Evolutionary conservation across 2,113 vertebrate genomes (phyloP).

Genomic region (Bos indicus): DNA sequence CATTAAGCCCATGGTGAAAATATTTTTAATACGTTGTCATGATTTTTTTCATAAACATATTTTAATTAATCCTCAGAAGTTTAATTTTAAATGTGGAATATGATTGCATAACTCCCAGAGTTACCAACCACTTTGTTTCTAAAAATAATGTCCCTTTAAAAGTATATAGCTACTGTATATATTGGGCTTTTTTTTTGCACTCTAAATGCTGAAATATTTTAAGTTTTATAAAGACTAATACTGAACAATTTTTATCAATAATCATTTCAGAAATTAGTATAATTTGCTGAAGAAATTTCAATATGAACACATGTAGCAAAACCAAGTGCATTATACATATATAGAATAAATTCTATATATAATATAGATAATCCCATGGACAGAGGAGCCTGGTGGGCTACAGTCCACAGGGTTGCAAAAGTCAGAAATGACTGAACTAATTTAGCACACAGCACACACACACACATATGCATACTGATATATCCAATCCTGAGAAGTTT

Average conservation of each 20-base stretch:
- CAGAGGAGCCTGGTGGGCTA: background rate
- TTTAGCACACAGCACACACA: background rate
- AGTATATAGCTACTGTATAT: background rate
- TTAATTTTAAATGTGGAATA: background rate
- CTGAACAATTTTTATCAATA: background rate
- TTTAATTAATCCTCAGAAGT: background rate
- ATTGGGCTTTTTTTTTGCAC: background rate
- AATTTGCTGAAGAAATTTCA: background rate
- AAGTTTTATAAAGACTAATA: background rate
- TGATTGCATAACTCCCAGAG: background rate
- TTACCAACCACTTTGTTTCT: background rate
- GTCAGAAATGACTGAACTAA: background rate
- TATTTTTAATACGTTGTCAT: background rate
- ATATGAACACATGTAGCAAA: background rate
- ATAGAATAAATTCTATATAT: background rate
- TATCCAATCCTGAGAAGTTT: background rate
- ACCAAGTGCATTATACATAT: background rate
- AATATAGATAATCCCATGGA: background rate
- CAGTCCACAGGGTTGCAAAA: background rate
- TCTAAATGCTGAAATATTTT: background rate
- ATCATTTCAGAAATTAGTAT: background rate
- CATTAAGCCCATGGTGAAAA: background rate
- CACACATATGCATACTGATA: background rate
- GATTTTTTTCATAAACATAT: background rate
- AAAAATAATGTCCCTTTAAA: background rate